These are phyloP conservation scores for Drosophila quinaria DNA, from an alignment of 2,888 invertebrate species.

Conservation along the genomic window DNA sequence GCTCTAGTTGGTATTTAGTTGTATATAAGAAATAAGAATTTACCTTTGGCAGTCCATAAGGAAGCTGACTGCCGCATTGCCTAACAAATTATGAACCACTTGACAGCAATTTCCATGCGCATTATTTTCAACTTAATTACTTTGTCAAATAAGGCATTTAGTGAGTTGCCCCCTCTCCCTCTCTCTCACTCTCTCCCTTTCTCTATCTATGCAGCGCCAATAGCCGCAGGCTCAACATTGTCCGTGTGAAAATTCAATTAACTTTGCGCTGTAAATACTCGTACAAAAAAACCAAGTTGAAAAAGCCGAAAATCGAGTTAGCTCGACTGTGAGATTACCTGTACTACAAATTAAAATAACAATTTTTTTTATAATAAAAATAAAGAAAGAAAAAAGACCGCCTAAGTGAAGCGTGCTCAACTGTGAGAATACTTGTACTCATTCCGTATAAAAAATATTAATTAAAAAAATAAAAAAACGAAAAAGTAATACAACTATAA, in stretches of 20 bases:
- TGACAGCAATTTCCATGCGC: conserved; percentile 71
- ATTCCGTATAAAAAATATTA: no score
- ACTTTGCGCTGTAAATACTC: conserved; percentile 58
- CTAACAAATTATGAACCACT: conserved; percentile 67
- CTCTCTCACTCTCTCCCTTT: not conserved
- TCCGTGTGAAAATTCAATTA: conserved; percentile 74
- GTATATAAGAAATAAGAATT: conserved; percentile 30
- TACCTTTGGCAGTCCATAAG: conserved; percentile 36
- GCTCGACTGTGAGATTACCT: not conserved
- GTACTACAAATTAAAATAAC: no score
- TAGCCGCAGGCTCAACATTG: conserved; percentile 37
- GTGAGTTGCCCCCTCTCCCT: conserved; percentile 3
- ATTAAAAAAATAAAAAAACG: no score
- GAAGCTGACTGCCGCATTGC: conserved; percentile 40
- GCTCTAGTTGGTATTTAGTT: not conserved
- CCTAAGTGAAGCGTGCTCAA: no score
- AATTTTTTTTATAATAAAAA: no score
- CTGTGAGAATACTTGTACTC: no score
- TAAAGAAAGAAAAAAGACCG: no score
- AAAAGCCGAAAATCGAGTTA: not conserved
- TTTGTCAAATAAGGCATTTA: conserved; percentile 71
- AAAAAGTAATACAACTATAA: no score
- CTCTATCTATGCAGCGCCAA: conserved; percentile 8
- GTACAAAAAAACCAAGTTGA: conserved; percentile 19
- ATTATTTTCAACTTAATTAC: conserved; percentile 74